Evolutionary conservation across 1,140 invertebrate species (phyloP).

Genomic region (Magallana ariakensis): DNA sequence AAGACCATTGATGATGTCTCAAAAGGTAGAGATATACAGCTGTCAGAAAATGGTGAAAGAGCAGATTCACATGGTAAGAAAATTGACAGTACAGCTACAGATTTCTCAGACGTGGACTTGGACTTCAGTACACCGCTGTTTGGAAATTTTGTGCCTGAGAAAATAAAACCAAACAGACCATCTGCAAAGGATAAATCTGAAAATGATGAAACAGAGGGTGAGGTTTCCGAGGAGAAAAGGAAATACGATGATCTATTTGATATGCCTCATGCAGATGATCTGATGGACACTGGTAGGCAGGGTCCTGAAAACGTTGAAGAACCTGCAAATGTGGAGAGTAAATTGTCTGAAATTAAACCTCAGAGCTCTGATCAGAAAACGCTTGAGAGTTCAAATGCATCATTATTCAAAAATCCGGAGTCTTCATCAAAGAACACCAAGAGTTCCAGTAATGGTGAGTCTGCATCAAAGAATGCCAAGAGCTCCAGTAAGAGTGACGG

Average conservation of each 20-base stretch:
- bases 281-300: neutral
- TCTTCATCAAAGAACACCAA: neutral
- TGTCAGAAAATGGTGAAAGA: neutral
- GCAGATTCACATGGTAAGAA: slow-evolving; percentile 5
- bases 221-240: neutral
- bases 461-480: neutral
- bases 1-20: slow-evolving; percentile 38
- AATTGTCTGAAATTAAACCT: neutral
- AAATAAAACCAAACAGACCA: slow-evolving; percentile 26
- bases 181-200: slow-evolving; percentile 47
- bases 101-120: slow-evolving; percentile 27
- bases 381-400: neutral
- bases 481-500: neutral
- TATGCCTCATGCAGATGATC: neutral
- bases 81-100: neutral
- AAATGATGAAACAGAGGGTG: slow-evolving; percentile 9
- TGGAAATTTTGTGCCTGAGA: slow-evolving; percentile 40
- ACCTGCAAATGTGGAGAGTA: neutral
- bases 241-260: neutral
- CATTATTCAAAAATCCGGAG: neutral
- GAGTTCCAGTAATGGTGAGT: neutral
- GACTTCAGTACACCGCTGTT: slow-evolving; percentile 44
- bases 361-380: neutral
- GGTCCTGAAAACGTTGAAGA: neutral
- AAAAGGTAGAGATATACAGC: slow-evolving; percentile 14